Evolutionary conservation across 2,888 invertebrate species (phyloP), one percentile per base, ranked within the genome.

Genomic region (Choreutis nemorana): DNA sequence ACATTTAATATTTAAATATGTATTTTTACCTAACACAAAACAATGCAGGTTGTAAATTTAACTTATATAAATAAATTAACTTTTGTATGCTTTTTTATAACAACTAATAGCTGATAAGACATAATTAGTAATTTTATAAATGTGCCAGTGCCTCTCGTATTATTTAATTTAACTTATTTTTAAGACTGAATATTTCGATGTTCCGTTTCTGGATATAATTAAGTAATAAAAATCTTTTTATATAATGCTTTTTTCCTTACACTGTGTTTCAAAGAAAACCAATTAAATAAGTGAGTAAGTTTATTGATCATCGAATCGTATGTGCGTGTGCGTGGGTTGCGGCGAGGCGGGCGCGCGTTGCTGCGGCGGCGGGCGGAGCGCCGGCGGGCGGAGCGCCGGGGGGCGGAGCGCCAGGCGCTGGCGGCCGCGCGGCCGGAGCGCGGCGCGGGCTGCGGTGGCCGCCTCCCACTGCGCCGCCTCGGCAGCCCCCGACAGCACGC

Each of bases 401-500:
- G 18, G 33, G 34, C 34, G 31, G 8, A 54, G 37, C 27, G 55
- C 46, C 30, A 54, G 27, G 13, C 50, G 34, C 22, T 32, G 34
- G 24, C 57, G 52, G 0, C 55, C 55, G 33, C 87, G 73, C 47
- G 81, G 77, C 22, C 85, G 84, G 1, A 64, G 57, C 25, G 56
- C 58, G 0, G 42, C 34, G n/a, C 64, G 55, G 14, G 63, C 65
- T 7, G 65, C 62, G 39, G 81, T 73, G 21, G 94, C 88, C 51
- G 89, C 90, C 10, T 84, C 64, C 94, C 94, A 95, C 64, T 96
- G 95, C 12, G 72, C 65, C 20, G 80, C 70, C 55, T 94, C 94
- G 36, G 87, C 88, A 2, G 85, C 80, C 1, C 86, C 90, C 39
- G 65, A 44, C 31, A 86, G 44, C 7, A 85, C 57, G 1, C 50